Percentiles rank a stretch among this genome's conserved stretches.
phyloP scores from a whole-genome alignment of 2,113 vertebrate genomes.

The Isichthys henryi region DNA sequence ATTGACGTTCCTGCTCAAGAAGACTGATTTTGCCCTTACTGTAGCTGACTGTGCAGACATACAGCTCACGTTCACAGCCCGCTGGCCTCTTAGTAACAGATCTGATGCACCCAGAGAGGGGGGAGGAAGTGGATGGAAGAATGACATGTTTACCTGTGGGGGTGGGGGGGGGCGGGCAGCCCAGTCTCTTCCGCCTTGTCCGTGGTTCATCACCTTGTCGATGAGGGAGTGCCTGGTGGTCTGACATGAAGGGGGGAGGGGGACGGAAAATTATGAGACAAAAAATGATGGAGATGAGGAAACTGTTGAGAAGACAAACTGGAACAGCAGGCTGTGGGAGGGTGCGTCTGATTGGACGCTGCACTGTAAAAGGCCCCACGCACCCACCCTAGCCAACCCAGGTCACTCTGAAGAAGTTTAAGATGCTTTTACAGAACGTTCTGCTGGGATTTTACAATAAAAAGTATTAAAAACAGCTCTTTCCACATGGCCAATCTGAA shows the following conservation, averaged over 20 bases:
- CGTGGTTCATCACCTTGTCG: neutral
- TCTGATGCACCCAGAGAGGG: neutral
- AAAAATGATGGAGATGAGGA: neutral
- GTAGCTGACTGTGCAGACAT: neutral
- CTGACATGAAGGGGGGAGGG: neutral
- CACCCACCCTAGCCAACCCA: conserved; percentile 36
- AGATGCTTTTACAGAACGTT: conserved; percentile 54
- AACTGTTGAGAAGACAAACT: neutral
- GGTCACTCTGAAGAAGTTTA: conserved; percentile 53
- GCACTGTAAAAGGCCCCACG: neutral
- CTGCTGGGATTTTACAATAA: conserved; percentile 40
- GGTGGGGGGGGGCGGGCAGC: neutral
- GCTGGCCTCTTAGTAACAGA: neutral
- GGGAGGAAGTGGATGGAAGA: neutral
- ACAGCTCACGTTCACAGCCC: neutral
- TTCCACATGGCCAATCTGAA: neutral
- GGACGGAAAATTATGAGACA: neutral
- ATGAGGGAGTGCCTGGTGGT: neutral
- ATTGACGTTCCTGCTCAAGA: neutral
- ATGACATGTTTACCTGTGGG: neutral
- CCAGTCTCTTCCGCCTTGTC: neutral
- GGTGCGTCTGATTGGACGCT: neutral
- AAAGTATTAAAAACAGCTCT: conserved; percentile 45
- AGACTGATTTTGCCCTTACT: neutral
- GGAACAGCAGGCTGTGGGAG: neutral